phyloP scores from a whole-genome alignment of 2,797 vertebrate genomes.

The Leptatherina wallacei region DNA sequence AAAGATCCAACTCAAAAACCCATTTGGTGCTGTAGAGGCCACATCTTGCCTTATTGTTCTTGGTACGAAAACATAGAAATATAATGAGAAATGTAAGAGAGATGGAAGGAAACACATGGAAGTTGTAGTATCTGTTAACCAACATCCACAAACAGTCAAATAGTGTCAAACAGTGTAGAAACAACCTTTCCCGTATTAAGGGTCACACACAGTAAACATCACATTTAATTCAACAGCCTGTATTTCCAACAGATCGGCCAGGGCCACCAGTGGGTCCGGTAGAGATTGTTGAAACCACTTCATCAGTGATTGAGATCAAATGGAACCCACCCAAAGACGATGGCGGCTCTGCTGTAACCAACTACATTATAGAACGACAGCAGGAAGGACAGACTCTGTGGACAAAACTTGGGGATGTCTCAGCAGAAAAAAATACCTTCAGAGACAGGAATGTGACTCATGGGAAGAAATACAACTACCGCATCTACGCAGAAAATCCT shows the following conservation, averaged over 20 bases:
- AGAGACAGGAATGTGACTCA: slow-evolving; percentile 82
- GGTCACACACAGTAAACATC: not conserved
- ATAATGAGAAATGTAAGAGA: slow-evolving; percentile 26
- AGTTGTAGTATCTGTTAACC: not conserved
- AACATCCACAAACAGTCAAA: not conserved
- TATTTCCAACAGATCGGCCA: slow-evolving; percentile 83
- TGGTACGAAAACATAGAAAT: slow-evolving; percentile 73
- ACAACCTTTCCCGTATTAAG: not conserved
- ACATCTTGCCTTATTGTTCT: slow-evolving; percentile 81
- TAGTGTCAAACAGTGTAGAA: not conserved
- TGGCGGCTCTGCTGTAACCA: slow-evolving; percentile 83
- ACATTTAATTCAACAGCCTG: slow-evolving; percentile 1
- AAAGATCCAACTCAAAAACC: slow-evolving; percentile 86
- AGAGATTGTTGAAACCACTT: slow-evolving; percentile 78
- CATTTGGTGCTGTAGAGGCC: slow-evolving; percentile 81
- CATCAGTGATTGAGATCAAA: slow-evolving; percentile 78
- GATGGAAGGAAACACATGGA: not conserved
- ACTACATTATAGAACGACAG: slow-evolving; percentile 83
- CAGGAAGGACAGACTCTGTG: slow-evolving; percentile 81
- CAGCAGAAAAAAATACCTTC: slow-evolving; percentile 75
- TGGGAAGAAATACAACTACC: slow-evolving; percentile 86
- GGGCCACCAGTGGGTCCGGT: slow-evolving; percentile 85
- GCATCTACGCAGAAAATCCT: slow-evolving; percentile 83
- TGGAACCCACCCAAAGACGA: slow-evolving; percentile 86
- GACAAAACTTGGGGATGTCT: slow-evolving; percentile 82